Evolutionary conservation across 2,888 invertebrate species (phyloP).

Genomic region (Girardia tigrina): DNA sequence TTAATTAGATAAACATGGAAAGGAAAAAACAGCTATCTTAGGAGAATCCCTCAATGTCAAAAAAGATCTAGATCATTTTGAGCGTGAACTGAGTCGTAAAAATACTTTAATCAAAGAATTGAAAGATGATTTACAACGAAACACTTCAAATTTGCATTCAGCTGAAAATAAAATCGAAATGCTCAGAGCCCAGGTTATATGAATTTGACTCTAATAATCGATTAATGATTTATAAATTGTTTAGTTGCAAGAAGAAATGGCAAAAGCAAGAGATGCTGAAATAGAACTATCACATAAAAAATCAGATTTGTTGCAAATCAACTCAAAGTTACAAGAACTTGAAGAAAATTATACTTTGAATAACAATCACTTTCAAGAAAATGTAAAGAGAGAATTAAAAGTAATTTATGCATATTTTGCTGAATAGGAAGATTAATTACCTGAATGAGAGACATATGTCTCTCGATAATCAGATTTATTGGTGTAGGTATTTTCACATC

Average conservation of each 20-base stretch:
- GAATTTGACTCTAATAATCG: not conserved
- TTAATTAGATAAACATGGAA: slow-evolving; percentile 35
- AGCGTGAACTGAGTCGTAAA: slow-evolving; percentile 41
- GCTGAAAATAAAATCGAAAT: slow-evolving; percentile 44
- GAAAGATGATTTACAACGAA: slow-evolving; percentile 43
- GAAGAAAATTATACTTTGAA: slow-evolving; percentile 46
- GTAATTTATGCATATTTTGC: slow-evolving; percentile 38
- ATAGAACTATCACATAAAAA: slow-evolving; percentile 45
- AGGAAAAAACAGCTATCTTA: slow-evolving; percentile 45
- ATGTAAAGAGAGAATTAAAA: slow-evolving; percentile 43
- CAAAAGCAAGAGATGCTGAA: slow-evolving; percentile 44
- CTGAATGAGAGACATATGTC: no score
- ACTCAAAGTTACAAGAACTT: slow-evolving; percentile 42
- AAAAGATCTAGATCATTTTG: slow-evolving; percentile 43
- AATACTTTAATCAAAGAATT: slow-evolving; percentile 43
- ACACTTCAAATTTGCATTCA: slow-evolving; percentile 41
- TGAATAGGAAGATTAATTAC: no score
- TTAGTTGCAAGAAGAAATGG: slow-evolving; percentile 43
- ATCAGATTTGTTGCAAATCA: slow-evolving; percentile 41
- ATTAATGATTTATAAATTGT: not conserved
- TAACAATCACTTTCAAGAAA: slow-evolving; percentile 43
- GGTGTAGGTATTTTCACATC: no score
- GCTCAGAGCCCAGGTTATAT: slow-evolving; percentile 44
- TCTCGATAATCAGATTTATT: no score
- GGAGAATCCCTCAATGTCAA: slow-evolving; percentile 46